Conservation (phyloP, 1,140 invertebrate species). For the Portunus trituberculatus region DNA sequence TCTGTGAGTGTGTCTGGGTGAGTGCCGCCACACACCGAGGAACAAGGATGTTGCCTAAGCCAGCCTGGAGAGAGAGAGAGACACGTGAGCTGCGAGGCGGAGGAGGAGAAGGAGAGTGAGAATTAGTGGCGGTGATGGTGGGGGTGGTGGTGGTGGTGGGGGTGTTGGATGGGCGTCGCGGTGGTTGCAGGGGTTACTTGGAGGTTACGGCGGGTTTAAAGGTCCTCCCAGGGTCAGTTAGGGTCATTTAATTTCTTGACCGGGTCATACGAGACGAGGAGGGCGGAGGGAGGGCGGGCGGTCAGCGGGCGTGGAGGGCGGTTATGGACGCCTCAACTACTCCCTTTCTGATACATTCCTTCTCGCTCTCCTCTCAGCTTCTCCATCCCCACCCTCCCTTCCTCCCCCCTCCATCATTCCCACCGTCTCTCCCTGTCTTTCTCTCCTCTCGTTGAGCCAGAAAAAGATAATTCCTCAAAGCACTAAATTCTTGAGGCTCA, state of each 20-base stretch:
- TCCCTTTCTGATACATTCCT: neutral
- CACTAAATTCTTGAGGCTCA: no score
- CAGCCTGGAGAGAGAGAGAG: neutral
- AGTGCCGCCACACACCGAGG: constrained; percentile 25
- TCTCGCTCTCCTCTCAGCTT: neutral
- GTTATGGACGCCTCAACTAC: constrained; percentile 28
- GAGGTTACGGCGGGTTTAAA: constrained; percentile 45
- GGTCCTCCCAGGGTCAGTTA: constrained; percentile 62
- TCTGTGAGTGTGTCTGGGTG: no score
- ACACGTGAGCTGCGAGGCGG: neutral
- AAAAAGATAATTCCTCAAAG: no score
- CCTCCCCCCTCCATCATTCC: neutral
- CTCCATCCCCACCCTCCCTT: neutral
- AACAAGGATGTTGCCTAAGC: constrained; percentile 37
- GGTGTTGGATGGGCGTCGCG: constrained; percentile 36
- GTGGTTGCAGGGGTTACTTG: constrained; percentile 54
- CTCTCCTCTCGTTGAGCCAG: neutral
- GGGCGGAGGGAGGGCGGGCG: neutral
- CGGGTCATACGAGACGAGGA: constrained; percentile 45
- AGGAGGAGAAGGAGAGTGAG: neutral
- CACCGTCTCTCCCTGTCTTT: neutral
- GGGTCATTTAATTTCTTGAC: constrained; percentile 71
- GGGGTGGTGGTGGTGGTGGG: neutral
- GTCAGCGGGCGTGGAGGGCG: constrained; percentile 58
- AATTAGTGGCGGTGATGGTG: neutral